Evolutionary conservation across 2,113 vertebrate species (phyloP), one percentile per base, ranked within the genome.

Genomic region (Sander lucioperca): DNA sequence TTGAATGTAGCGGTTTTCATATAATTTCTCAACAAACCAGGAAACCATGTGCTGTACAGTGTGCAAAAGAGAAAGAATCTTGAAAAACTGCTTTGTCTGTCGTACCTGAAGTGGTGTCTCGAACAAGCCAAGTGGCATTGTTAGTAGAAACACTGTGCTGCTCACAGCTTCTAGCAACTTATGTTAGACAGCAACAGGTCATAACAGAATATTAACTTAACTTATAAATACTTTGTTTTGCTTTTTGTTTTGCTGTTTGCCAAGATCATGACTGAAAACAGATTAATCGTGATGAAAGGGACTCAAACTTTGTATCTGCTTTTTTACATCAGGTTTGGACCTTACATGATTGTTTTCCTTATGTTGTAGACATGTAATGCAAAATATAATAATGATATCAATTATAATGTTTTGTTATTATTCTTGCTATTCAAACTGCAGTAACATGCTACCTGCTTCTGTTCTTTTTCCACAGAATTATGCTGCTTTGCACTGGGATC

Each of bases 251-350:
- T 23, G 5, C 14, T 9, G 19, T 68, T 74, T 59, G 16, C 11
- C 6, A 45, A 54, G 51, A 79, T 30, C 19, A 82, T 82, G 53
- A 45, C 67, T 66, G 36, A 58, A 82, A 67, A 68, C 8, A 69
- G 72, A 62, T 51, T 57, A 36, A 50, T 48, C 9, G 3, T 3
- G 65, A 86, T 62, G 66, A 80, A 56, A 77, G 74, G 61, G 77
- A 81, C 51, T 58, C 54, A n/a, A 53, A 47, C 74, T 57, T 59
- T 79, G 21, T 45, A 47, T 81, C 58, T 94, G 27, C 69, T 92
- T 43, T 43, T 56, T 89, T 13, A 47, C 93, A 63, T 87, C 91
- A 90, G 94, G 93, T 94, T 81, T 83, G 92, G 67, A 65, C 25
- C 18, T 53, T 13, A 2, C 43, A 33, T 47, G 13, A 11, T 59